These are phyloP conservation scores for Emydocephalus ijimae DNA, from an alignment of 2,113 vertebrate species.

Conservation along the genomic window DNA sequence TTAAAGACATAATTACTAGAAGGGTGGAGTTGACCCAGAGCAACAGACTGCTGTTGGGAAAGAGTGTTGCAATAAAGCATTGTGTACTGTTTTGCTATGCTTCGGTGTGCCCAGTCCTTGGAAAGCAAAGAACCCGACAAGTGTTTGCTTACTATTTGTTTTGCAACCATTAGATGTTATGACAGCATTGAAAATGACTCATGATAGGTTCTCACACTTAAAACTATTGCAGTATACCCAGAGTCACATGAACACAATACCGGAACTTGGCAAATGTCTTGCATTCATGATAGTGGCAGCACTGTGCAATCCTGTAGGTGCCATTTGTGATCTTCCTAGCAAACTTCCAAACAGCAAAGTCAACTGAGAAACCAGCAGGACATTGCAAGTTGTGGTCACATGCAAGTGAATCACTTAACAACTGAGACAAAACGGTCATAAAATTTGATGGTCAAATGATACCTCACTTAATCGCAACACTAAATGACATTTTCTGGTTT, in stretches of 20 bases:
- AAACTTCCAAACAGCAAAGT: not conserved
- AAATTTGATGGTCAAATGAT: not conserved
- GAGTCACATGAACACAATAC: not conserved
- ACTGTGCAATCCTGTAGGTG: not conserved
- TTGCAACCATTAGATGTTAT: not conserved
- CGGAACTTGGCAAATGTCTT: not conserved
- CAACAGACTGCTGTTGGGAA: not conserved
- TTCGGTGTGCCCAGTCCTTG: not conserved
- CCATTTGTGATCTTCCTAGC: not conserved
- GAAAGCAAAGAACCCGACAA: not conserved
- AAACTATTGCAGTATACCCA: not conserved
- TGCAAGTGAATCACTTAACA: not conserved
- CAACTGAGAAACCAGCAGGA: too few relatives aligned
- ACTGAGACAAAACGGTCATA: not conserved
- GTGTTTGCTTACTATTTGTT: not conserved
- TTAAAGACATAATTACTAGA: not conserved
- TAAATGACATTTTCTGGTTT: not conserved
- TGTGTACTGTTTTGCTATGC: not conserved
- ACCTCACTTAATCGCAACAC: not conserved
- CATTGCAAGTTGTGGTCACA: not conserved
- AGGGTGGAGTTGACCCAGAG: not conserved
- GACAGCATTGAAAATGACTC: not conserved
- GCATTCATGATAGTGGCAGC: not conserved
- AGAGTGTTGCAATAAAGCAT: not conserved
- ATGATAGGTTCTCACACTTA: not conserved